Evolutionary conservation across 2,888 invertebrate genomes (phyloP).

Genomic region (Augiades crinisus): DNA sequence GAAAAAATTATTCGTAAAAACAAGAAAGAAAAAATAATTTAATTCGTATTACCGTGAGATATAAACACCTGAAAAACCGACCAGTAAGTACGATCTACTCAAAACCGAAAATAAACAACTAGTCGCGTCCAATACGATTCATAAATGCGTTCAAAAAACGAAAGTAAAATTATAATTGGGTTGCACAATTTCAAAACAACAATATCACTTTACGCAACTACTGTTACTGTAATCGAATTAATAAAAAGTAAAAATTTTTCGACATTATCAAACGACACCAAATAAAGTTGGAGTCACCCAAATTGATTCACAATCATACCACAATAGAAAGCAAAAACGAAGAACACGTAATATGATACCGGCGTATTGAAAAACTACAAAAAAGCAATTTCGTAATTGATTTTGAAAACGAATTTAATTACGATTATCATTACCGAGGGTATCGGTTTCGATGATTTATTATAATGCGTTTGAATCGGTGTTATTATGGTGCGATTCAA

Average conservation of each 20-base stretch:
- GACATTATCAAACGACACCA: background rate
- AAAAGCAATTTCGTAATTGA: background rate
- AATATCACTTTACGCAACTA: background rate
- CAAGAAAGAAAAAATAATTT: too few species aligned
- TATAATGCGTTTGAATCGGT: background rate
- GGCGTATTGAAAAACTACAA: background rate
- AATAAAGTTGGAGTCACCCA: background rate
- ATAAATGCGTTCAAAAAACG: too few species aligned
- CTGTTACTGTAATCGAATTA: background rate
- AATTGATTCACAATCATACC: slow-evolving; percentile 3
- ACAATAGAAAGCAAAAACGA: slow-evolving; percentile 4
- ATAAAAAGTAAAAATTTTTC: background rate
- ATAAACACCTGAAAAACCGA: too few species aligned
- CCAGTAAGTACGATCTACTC: too few species aligned
- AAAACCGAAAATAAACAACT: too few species aligned
- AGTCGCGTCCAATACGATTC: too few species aligned
- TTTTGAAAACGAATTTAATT: background rate
- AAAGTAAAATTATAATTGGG: background rate
- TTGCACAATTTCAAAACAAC: background rate
- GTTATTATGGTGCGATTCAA: background rate
- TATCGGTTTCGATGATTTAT: background rate
- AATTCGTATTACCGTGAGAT: too few species aligned
- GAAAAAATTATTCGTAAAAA: too few species aligned
- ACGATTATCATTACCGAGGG: background rate
- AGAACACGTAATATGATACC: background rate